Evolutionary conservation across 2,888 invertebrate species (phyloP).

Genomic region (Teleiodes luculella): DNA sequence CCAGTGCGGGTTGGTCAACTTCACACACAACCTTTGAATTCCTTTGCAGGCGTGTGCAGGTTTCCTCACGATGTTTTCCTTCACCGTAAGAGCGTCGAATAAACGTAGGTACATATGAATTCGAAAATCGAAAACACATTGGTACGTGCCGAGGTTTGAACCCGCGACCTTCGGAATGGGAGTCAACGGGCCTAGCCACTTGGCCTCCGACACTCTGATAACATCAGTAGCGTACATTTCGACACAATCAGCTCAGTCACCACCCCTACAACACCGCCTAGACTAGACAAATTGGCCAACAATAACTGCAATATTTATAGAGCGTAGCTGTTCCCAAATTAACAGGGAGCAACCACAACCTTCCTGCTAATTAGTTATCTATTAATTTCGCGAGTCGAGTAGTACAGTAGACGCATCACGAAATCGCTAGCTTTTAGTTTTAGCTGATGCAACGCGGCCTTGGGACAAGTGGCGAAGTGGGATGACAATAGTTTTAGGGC

Average conservation of each 20-base stretch:
- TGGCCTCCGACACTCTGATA: too few species aligned
- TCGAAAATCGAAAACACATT: too few species aligned
- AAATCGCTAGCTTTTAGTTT: background rate
- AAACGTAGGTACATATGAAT: too few species aligned
- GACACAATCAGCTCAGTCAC: background rate
- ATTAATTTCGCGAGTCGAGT: background rate
- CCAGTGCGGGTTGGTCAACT: too few species aligned
- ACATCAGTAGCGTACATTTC: background rate
- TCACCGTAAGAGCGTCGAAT: too few species aligned
- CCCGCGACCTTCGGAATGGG: too few species aligned
- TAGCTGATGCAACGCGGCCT: background rate
- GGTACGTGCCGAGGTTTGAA: too few species aligned
- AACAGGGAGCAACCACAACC: slow-evolving; percentile 7
- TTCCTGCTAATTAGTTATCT: slow-evolving; percentile 12
- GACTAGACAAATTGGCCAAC: slow-evolving; percentile 10
- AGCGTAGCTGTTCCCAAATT: slow-evolving; percentile 1
- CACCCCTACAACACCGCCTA: background rate
- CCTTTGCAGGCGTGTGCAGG: too few species aligned
- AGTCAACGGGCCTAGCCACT: too few species aligned
- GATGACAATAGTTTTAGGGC: background rate
- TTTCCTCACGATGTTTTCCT: too few species aligned
- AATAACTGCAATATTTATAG: slow-evolving; percentile 4
- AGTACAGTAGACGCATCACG: background rate
- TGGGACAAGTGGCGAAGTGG: background rate
- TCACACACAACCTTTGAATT: too few species aligned